A percentile compares a stretch with the other conserved stretches of the same genome.
Conservation (phyloP, 2,113 vertebrate species). For the Seriola quinqueradiata region DNA sequence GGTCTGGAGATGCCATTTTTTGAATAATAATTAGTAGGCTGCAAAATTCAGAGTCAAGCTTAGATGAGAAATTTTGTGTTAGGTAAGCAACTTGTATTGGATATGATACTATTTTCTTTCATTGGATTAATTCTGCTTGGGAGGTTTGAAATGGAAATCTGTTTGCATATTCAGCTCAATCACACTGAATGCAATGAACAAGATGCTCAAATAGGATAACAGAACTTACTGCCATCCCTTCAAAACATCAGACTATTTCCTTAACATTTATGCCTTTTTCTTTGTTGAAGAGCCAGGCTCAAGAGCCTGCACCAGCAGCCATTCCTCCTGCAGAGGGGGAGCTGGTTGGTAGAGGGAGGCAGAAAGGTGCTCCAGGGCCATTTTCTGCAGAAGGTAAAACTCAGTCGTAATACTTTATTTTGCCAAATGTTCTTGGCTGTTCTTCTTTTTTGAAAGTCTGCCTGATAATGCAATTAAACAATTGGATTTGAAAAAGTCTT, state of each 20-base stretch:
- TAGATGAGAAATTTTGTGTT: neutral
- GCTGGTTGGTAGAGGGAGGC: conserved; percentile 83
- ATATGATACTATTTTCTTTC: neutral
- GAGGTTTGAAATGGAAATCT: neutral
- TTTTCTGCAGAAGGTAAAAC: conserved; percentile 79
- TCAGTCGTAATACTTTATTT: neutral
- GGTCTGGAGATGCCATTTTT: too few relatives aligned
- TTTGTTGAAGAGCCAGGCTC: conserved; percentile 19
- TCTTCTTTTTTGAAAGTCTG: neutral
- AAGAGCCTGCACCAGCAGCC: conserved; percentile 30
- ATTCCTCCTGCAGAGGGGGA: conserved; percentile 67
- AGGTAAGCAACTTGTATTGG: neutral
- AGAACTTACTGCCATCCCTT: neutral
- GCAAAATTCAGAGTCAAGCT: too few relatives aligned
- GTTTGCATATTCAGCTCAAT: neutral
- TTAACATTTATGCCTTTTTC: neutral
- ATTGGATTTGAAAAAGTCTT: neutral
- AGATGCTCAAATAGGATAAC: neutral
- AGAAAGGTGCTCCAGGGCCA: conserved; percentile 62
- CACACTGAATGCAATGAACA: too few relatives aligned
- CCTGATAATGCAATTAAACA: neutral
- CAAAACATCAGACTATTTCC: neutral
- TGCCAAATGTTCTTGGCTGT: neutral
- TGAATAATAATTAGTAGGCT: too few relatives aligned
- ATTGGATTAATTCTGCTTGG: neutral